These are phyloP conservation scores for Darevskia mixta DNA, from an alignment of 2,797 vertebrate genomes.

Conservation along the genomic window DNA sequence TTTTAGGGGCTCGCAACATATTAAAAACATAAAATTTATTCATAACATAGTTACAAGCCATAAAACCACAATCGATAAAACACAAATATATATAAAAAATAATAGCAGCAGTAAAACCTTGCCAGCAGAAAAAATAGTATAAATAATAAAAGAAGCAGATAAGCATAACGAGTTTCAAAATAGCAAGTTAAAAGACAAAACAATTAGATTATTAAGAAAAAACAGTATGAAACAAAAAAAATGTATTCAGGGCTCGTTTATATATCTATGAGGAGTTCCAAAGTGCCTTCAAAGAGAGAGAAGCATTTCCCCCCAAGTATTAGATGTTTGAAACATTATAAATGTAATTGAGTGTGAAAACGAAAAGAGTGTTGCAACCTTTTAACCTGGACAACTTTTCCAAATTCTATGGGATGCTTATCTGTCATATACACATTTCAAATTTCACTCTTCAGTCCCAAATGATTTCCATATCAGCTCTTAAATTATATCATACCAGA, in stretches of 20 bases:
- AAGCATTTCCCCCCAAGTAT: neutral
- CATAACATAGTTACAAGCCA: neutral
- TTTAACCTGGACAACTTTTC: slow-evolving; percentile 5
- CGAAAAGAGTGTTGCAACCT: neutral
- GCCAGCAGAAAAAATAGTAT: neutral
- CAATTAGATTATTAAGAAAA: neutral
- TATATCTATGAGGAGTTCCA: neutral
- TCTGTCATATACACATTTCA: neutral
- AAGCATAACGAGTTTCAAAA: neutral
- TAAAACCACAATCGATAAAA: neutral
- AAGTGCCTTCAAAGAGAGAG: neutral
- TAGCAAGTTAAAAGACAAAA: neutral
- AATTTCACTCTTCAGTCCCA: neutral
- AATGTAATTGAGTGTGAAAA: neutral
- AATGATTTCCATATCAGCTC: neutral
- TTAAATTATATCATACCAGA: neutral
- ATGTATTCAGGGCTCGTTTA: neutral
- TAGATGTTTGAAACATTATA: neutral
- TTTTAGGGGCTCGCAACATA: neutral
- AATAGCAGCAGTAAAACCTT: neutral
- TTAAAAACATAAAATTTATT: neutral
- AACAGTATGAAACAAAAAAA: neutral
- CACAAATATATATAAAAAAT: neutral
- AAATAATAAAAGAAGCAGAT: neutral
- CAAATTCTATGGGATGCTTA: neutral